Conservation (phyloP, 2,113 vertebrate species). For the Amblyornis subalaris region DNA sequence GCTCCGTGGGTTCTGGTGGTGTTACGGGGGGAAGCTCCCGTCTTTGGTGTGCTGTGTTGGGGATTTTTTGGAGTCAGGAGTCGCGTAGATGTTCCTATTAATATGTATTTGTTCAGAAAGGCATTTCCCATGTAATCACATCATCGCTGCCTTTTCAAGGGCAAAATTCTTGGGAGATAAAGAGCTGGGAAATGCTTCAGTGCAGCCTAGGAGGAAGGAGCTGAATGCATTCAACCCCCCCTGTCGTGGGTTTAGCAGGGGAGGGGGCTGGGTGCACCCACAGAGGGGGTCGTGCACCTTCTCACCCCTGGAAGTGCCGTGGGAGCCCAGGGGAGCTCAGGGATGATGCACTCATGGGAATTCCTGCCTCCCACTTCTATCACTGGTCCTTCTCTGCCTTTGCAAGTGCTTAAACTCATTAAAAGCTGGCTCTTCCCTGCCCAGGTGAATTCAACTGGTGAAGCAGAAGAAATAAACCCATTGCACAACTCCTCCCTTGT, state of each 20-base stretch:
- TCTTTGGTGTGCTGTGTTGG: background rate
- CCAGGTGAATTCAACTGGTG: background rate
- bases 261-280: background rate
- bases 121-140: conserved; percentile 13
- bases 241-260: fast-evolving
- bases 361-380: background rate
- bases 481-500: too few species aligned
- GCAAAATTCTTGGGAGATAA: background rate
- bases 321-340: background rate
- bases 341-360: fast-evolving
- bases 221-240: background rate
- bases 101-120: background rate
- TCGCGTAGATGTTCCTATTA: background rate
- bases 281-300: background rate
- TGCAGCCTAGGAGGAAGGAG: background rate
- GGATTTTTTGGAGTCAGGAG: background rate
- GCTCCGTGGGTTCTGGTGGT: background rate
- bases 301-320: fast-evolving
- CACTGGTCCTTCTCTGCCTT: background rate
- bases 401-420: background rate
- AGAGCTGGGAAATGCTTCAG: background rate
- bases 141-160: background rate
- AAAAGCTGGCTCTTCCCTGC: background rate
- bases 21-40: background rate
- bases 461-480: background rate